Base-by-base conservation (phyloP, 2,113 vertebrate species). In the Gobio gobio region DNA sequence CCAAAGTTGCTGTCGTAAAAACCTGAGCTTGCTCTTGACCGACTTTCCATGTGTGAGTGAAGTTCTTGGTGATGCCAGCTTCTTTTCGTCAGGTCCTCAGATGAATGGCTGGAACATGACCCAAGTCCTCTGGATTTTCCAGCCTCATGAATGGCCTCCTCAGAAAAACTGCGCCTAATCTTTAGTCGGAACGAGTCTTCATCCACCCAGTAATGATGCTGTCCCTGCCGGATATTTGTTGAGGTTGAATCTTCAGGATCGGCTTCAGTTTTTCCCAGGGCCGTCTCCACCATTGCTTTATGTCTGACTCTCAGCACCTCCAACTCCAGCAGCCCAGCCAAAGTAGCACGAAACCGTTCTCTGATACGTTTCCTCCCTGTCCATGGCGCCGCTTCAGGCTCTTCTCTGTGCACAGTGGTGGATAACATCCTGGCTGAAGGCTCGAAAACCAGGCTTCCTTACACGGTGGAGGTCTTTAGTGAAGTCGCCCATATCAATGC, bases 311-410 rank as follows among this genome's bases (percentile, higher is more conserved):
- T 88, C 68, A 91, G 72, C 51, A 90, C 73, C 16, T 90, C 89
- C 75, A 91, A 87, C 82, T 91, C 90, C 33, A 90, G 54, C 26
- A 91, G 83, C 10, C 90, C 90, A 36, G 89, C 88, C 76, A 91
- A 72, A 59, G 86, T 86, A 7, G 88, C 89, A 51, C 85, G 86
- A 58, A 90, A 90, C 2, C 90, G 87, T 16, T 90, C 88, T 83
- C 74, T 68, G 6, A 91, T 87, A 24, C 88, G 87, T 29, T 72
- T 82, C 10, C 83, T 86, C 20, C 49, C 76, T 10, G 7, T 61
- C 78, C 63, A 78, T 14, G 22, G 10, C 33, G 29, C 22, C 40
- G 26, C 26, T 47, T 84, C 73, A 49, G 47, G 10, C 22, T 85
- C 83, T 77, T 51, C 24, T 63, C 43, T 29, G 26, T 29, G 47